Conservation (phyloP, 2,797 vertebrate genomes). For the Odontamblyopus rebecca region DNA sequence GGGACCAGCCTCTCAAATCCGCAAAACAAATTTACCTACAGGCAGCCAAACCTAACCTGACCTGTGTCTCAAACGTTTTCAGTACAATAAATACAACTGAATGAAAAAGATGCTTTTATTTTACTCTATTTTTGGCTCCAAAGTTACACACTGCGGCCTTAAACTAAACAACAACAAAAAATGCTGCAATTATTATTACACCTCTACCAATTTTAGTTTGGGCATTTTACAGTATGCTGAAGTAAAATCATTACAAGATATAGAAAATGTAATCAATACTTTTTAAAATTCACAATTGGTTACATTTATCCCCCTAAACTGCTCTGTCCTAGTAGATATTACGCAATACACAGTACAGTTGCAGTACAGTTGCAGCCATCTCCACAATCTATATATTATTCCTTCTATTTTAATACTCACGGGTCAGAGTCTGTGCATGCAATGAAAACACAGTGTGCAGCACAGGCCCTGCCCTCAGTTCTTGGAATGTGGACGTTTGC, state of each 20-base stretch:
- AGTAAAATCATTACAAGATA: neutral
- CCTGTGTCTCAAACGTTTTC: no score
- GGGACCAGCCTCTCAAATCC: no score
- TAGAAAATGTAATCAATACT: neutral
- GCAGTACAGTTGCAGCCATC: neutral
- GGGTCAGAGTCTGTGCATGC: neutral
- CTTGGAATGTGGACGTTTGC: slow-evolving; percentile 24
- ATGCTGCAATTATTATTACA: no score
- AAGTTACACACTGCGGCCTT: no score
- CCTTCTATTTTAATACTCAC: neutral
- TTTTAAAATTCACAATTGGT: neutral
- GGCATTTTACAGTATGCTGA: neutral
- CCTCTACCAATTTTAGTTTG: neutral
- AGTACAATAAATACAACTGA: no score
- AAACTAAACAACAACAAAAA: no score
- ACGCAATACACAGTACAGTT: neutral
- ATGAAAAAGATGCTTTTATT: no score
- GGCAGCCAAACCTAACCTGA: no score
- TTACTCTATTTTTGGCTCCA: no score
- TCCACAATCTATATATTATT: neutral
- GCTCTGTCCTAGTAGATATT: neutral
- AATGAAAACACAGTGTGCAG: slow-evolving; percentile 26
- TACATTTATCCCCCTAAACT: neutral
- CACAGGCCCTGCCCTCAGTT: slow-evolving; percentile 32
- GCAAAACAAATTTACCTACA: no score